Evolutionary conservation across 1,140 invertebrate genomes (phyloP).

Genomic region (Hyposmocoma kahamanoa): DNA sequence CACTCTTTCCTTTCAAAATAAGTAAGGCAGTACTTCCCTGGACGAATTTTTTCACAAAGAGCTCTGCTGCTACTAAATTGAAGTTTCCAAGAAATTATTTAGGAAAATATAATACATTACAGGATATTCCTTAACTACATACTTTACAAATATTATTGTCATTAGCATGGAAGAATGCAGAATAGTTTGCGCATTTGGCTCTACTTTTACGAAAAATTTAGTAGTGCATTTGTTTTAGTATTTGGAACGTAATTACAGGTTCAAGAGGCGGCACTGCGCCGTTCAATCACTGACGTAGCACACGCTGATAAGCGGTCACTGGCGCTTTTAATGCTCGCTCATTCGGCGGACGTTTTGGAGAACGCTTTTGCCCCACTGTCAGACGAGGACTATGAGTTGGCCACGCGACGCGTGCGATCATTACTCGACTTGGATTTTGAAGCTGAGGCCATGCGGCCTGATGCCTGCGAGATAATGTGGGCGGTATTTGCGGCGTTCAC

Average conservation of each 20-base stretch:
- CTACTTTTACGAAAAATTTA: too few relatives aligned
- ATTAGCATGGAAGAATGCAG: too few relatives aligned
- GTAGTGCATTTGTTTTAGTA: neutral
- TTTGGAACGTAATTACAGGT: slow-evolving; percentile 80
- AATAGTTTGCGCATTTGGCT: too few relatives aligned
- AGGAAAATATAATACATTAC: too few relatives aligned
- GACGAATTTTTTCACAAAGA: too few relatives aligned
- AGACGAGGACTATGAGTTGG: slow-evolving; percentile 98
- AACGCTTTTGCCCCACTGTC: slow-evolving; percentile 99
- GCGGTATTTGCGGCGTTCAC: slow-evolving; percentile 98
- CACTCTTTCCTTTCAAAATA: too few relatives aligned
- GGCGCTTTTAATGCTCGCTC: slow-evolving; percentile 94
- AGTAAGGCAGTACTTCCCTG: too few relatives aligned
- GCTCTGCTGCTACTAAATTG: too few relatives aligned
- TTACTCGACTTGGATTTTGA: slow-evolving; percentile 98
- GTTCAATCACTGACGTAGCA: slow-evolving; percentile 98
- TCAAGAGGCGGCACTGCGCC: slow-evolving; percentile 96
- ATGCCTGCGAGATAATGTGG: slow-evolving; percentile 96
- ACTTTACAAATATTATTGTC: too few relatives aligned
- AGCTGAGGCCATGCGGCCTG: slow-evolving; percentile 89
- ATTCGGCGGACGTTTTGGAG: slow-evolving; percentile 98
- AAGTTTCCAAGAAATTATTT: too few relatives aligned
- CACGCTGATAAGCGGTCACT: slow-evolving; percentile 96
- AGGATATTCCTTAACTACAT: too few relatives aligned
- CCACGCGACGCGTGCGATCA: slow-evolving; percentile 96